phyloP scores from a whole-genome alignment of 2,888 invertebrate species.

The Beris morrisii region DNA sequence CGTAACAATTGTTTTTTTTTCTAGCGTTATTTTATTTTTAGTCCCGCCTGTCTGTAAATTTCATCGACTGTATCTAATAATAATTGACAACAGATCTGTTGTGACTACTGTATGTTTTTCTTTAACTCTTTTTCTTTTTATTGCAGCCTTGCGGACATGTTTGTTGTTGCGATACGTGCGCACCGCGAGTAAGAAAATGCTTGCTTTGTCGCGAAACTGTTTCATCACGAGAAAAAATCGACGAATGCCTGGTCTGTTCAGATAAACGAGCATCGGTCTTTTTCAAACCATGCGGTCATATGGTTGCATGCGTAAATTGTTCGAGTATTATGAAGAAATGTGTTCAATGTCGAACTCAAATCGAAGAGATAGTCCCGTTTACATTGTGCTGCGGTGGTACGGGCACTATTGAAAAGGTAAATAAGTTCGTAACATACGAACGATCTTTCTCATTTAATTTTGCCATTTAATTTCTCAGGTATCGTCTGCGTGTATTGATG shows the following conservation, averaged over 20 bases:
- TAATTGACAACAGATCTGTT: too few relatives aligned
- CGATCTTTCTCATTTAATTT: background rate
- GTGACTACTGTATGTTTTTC: too few relatives aligned
- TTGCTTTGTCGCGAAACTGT: slow-evolving; percentile 88
- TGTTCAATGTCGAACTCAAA: slow-evolving; percentile 88
- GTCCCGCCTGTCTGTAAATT: too few relatives aligned
- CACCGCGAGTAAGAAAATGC: slow-evolving; percentile 89
- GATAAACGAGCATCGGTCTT: slow-evolving; percentile 89
- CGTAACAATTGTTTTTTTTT: too few relatives aligned
- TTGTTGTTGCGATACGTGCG: slow-evolving; percentile 89
- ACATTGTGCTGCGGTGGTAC: slow-evolving; percentile 63
- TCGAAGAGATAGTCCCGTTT: slow-evolving; percentile 67
- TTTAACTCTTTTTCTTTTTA: slow-evolving; percentile 8
- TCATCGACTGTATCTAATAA: too few relatives aligned
- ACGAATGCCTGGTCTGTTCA: slow-evolving; percentile 95
- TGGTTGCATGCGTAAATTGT: slow-evolving; percentile 73
- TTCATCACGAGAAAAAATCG: slow-evolving; percentile 78
- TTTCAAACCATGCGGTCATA: slow-evolving; percentile 94
- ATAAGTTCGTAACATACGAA: background rate
- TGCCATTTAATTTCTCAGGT: background rate
- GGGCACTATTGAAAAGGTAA: slow-evolving; percentile 52
- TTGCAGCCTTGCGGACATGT: slow-evolving; percentile 86
- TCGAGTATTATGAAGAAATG: slow-evolving; percentile 97
- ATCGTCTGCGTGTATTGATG: slow-evolving; percentile 40
- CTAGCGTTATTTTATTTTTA: too few relatives aligned